Base-by-base conservation (phyloP, 2,797 vertebrate species). In the Poecilia velifera region DNA sequence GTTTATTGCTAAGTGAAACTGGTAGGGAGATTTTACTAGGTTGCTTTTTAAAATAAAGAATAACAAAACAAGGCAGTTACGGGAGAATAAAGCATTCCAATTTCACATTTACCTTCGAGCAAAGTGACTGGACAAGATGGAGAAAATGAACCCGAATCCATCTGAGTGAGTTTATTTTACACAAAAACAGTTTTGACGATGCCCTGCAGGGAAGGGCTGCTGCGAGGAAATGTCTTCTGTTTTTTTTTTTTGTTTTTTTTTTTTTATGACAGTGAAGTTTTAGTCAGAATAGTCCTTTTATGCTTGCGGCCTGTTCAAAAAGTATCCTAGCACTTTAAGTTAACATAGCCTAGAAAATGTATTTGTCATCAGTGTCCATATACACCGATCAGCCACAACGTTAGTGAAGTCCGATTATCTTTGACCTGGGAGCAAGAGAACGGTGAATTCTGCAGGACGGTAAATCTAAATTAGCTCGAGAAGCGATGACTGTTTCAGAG, bases 321-420 rank as follows among this genome's bases (percentile, higher is more conserved):
- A 76, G 77, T 89, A 93, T 90, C 59, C 89, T 91, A 90, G 92
- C 94, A 94, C 89, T 96, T 96, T 96, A 93, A 84, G 86, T 93
- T 93, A 87, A 86, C 85, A 75, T 80, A 90, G 86, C 87, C 90
- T 91, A 79, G 77, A 83, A 41, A 53, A 82, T 77, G 80, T 89
- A 85, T 83, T 76, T 6, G 86, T 88, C 86, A 73, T 88, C 77
- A 73, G 84, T 85, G 84, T 88, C 84, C 82, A 73, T 82, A 84
- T 88, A 70, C 74, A 62, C 55, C 68, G 4, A 41, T 72, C 74
- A 81, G 74, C 74, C 79, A 76, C 79, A 64, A 31, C 41, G 36
- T 59, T 12, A 22, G 70, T 16, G 41, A 78, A 72, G 25, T 34
- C 31, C 41, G 36, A n/a, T 76, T 36, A 25, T 39, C 31, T 53